Conservation (phyloP, 1,140 invertebrate genomes). For the Neodiprion lecontei region DNA sequence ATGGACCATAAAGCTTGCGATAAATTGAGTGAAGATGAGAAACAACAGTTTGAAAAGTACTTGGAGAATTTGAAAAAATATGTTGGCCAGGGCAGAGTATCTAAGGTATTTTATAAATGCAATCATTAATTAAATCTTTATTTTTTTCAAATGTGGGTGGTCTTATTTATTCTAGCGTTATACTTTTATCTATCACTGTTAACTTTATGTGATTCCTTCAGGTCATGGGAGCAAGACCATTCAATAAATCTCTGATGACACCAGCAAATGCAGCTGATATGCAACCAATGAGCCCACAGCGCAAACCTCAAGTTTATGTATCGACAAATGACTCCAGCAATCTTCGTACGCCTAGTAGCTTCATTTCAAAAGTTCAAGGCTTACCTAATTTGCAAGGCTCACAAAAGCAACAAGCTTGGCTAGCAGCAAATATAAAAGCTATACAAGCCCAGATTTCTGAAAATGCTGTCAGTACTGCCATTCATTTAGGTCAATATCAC, state of each 20-base stretch:
- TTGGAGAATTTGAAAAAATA: slow-evolving; percentile 63
- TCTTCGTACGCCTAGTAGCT: slow-evolving; percentile 57
- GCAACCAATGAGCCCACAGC: slow-evolving; percentile 42
- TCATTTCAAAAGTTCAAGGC: slow-evolving; percentile 41
- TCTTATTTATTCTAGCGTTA: not conserved
- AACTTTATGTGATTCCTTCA: slow-evolving; percentile 26
- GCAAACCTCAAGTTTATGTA: slow-evolving; percentile 30
- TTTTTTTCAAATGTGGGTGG: slow-evolving; percentile 8
- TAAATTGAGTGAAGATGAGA: slow-evolving; percentile 69
- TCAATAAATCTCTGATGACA: slow-evolving; percentile 44
- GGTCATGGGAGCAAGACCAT: slow-evolving; percentile 46
- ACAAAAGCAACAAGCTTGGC: not conserved
- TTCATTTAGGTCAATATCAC: slow-evolving; percentile 33
- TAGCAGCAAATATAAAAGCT: not conserved
- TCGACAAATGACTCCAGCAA: slow-evolving; percentile 22
- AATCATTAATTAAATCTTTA: slow-evolving; percentile 11
- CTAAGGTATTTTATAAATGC: slow-evolving; percentile 44
- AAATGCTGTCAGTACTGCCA: not conserved
- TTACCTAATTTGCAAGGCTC: not conserved
- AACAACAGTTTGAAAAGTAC: slow-evolving; percentile 63
- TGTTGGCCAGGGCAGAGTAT: slow-evolving; percentile 63
- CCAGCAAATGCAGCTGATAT: slow-evolving; percentile 51
- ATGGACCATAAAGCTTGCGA: slow-evolving; percentile 70
- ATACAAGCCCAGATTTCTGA: not conserved
- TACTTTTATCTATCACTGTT: slow-evolving; percentile 9